These are phyloP conservation scores for Kryphioiulus occultus DNA, from an alignment of 2,888 invertebrate species.

Conservation along the genomic window DNA sequence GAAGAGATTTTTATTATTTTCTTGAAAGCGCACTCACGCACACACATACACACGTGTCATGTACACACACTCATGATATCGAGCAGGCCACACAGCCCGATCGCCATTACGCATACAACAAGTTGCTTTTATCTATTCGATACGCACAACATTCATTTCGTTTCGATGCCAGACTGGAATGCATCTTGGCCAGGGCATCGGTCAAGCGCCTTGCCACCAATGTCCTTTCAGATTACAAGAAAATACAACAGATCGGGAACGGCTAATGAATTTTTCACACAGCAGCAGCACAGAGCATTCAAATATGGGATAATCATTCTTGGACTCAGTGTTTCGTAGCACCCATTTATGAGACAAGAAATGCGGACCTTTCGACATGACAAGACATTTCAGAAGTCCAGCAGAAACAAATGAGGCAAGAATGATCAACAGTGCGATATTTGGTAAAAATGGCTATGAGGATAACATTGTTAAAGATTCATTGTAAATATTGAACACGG, in stretches of 20 bases:
- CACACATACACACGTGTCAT: conserved; percentile 4
- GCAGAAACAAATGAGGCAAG: neutral
- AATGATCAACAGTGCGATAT: neutral
- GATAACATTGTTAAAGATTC: neutral
- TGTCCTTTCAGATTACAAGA: neutral
- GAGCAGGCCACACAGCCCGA: neutral
- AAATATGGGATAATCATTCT: neutral
- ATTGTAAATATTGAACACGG: too few relatives aligned
- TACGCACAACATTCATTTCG: conserved; percentile 20
- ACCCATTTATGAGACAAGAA: neutral
- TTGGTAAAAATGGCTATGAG: neutral
- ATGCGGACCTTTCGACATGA: neutral
- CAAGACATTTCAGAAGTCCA: neutral
- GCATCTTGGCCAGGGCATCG: neutral
- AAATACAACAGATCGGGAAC: neutral
- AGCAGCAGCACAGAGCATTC: neutral
- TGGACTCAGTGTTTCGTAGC: neutral
- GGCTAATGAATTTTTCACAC: neutral
- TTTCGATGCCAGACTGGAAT: neutral
- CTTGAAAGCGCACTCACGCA: conserved; percentile 32
- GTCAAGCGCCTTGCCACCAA: neutral
- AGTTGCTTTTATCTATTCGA: neutral
- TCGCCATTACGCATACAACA: neutral
- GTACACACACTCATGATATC: neutral
- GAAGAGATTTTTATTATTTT: conserved; percentile 39